Conservation (phyloP, 2,113 vertebrate species). For the Oxyruncus cristatus region DNA sequence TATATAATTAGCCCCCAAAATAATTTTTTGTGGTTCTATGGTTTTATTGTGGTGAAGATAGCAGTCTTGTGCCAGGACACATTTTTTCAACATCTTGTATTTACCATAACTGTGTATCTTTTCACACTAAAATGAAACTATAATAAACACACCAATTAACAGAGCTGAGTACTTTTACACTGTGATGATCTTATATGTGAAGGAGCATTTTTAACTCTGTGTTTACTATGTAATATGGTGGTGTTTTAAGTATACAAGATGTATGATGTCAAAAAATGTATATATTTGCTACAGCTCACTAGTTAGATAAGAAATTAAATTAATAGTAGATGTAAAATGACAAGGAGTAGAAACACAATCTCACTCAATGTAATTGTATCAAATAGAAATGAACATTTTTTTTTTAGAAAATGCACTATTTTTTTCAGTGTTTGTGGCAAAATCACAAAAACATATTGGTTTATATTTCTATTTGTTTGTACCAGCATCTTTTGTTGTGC, state of each 20-base stretch:
- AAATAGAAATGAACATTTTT: neutral
- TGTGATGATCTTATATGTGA: neutral
- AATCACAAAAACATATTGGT: neutral
- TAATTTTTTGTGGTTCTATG: neutral
- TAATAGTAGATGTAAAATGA: neutral
- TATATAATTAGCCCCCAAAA: neutral
- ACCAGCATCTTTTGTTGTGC: neutral
- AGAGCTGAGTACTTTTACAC: neutral
- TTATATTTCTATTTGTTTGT: neutral
- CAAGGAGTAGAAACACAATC: neutral
- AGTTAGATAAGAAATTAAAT: neutral
- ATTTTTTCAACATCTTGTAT: neutral
- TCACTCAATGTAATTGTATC: neutral
- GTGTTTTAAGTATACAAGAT: neutral
- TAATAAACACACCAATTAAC: neutral
- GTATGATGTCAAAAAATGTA: neutral
- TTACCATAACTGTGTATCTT: neutral
- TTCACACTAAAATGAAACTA: neutral
- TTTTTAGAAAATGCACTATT: neutral
- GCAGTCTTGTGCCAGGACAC: neutral
- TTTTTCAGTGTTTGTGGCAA: neutral
- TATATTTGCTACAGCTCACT: neutral
- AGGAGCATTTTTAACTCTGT: neutral
- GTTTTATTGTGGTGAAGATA: neutral
- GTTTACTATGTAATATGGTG: neutral